These are phyloP conservation scores for Saturnia pavonia DNA, from an alignment of 2,888 invertebrate species.

Conservation along the genomic window DNA sequence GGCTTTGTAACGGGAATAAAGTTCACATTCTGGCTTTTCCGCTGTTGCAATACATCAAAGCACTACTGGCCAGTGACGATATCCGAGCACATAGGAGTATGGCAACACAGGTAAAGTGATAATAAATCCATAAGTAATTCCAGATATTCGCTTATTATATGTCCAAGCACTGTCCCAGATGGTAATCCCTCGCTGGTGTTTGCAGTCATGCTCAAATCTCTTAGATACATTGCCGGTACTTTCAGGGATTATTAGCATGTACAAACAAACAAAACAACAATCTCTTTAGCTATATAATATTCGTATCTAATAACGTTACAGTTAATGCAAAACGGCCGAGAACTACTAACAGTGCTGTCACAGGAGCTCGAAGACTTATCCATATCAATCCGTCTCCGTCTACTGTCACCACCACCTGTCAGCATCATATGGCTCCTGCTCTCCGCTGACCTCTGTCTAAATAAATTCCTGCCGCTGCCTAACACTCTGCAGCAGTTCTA, in stretches of 20 bases:
- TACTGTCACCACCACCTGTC: constrained; percentile 63
- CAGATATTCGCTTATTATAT: no score
- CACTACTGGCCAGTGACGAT: constrained; percentile 63
- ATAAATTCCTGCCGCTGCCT: constrained; percentile 72
- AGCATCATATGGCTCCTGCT: constrained; percentile 71
- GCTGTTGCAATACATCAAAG: constrained; percentile 65
- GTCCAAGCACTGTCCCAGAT: no score
- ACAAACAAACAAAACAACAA: no score
- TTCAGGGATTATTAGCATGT: no score
- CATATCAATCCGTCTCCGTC: constrained; percentile 64
- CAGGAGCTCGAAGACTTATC: constrained; percentile 70
- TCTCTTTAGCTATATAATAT: no score
- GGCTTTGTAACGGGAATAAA: constrained; percentile 72
- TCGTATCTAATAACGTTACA: constrained; percentile 37
- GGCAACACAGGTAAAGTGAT: constrained; percentile 63
- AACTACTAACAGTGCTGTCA: constrained; percentile 61
- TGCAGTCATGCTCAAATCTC: no score
- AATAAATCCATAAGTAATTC: not conserved
- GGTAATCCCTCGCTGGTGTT: no score
- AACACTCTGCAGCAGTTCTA: constrained; percentile 74
- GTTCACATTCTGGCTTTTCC: constrained; percentile 71
- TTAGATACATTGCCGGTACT: no score
- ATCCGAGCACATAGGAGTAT: constrained; percentile 69
- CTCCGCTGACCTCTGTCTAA: constrained; percentile 69
- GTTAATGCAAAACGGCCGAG: constrained; percentile 76